Evolutionary conservation across 2,797 vertebrate genomes (phyloP).

Genomic region (Lithobates sylvaticus): DNA sequence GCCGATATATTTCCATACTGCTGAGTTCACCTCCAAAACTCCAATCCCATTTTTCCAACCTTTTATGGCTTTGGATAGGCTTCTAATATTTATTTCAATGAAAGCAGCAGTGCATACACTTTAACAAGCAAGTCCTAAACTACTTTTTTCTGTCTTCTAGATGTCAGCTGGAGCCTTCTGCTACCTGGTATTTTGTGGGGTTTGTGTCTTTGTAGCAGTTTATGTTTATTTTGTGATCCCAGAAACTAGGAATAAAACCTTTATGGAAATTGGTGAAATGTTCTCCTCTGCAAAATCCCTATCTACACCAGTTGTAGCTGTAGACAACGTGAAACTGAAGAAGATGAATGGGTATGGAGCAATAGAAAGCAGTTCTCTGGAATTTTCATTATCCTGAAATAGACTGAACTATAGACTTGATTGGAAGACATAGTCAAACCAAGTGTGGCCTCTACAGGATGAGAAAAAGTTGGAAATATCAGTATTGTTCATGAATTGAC

Average conservation of each 20-base stretch:
- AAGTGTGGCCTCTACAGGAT: neutral
- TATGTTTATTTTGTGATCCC: constrained; percentile 85
- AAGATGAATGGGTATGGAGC: constrained; percentile 81
- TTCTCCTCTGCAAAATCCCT: constrained; percentile 71
- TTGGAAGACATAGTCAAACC: neutral
- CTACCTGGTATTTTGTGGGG: constrained; percentile 85
- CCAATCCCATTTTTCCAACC: no score
- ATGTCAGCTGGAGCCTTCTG: constrained; percentile 83
- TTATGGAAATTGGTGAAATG: constrained; percentile 88
- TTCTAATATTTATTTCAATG: no score
- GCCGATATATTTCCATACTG: no score
- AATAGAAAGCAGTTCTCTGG: constrained; percentile 75
- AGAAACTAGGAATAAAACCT: constrained; percentile 92
- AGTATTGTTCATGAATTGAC: neutral
- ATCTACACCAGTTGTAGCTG: constrained; percentile 30
- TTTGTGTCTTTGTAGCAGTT: constrained; percentile 81
- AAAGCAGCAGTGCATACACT: no score
- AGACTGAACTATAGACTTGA: neutral
- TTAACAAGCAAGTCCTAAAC: neutral
- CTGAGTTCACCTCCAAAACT: no score
- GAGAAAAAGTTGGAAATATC: neutral
- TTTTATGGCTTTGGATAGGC: no score
- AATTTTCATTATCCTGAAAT: constrained; percentile 27
- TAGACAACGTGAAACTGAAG: constrained; percentile 64
- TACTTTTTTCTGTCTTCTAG: constrained; percentile 69